Conservation (phyloP, 1,140 invertebrate genomes). For the Diachasmimorpha longicaudata region DNA sequence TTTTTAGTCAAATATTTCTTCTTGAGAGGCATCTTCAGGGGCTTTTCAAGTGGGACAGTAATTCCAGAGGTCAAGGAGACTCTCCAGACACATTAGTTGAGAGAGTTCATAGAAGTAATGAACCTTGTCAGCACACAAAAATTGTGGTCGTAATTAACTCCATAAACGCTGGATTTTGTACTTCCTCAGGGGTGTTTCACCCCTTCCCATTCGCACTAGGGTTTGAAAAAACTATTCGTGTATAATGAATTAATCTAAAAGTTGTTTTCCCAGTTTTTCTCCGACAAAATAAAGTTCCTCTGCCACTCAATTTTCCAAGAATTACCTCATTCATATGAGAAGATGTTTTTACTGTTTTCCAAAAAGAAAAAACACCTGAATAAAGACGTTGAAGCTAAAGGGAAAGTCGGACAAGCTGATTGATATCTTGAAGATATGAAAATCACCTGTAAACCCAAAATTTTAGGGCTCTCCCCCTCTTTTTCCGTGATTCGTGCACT, state of each 20-base stretch:
- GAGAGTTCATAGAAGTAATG: neutral
- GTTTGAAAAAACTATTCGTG: too few relatives aligned
- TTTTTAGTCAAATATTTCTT: neutral
- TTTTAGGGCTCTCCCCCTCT: constrained; percentile 31
- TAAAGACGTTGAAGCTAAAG: neutral
- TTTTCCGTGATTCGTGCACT: constrained; percentile 20
- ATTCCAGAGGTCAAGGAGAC: neutral
- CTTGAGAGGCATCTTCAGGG: constrained; percentile 1
- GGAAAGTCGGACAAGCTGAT: neutral
- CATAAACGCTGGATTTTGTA: too few relatives aligned
- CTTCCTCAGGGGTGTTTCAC: too few relatives aligned
- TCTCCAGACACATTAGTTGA: constrained; percentile 23
- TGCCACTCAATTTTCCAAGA: too few relatives aligned
- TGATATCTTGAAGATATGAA: neutral
- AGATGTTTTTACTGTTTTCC: too few relatives aligned
- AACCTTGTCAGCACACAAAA: neutral
- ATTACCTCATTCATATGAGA: too few relatives aligned
- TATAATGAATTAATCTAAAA: too few relatives aligned
- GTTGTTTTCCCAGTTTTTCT: too few relatives aligned
- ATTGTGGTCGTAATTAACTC: too few relatives aligned
- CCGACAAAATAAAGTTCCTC: too few relatives aligned
- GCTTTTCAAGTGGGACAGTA: neutral
- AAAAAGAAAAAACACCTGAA: neutral
- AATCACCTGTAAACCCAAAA: neutral
- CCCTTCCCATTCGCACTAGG: too few relatives aligned